Conservation (phyloP, 2,797 vertebrate genomes). For the Synaphobranchus kaupii region DNA sequence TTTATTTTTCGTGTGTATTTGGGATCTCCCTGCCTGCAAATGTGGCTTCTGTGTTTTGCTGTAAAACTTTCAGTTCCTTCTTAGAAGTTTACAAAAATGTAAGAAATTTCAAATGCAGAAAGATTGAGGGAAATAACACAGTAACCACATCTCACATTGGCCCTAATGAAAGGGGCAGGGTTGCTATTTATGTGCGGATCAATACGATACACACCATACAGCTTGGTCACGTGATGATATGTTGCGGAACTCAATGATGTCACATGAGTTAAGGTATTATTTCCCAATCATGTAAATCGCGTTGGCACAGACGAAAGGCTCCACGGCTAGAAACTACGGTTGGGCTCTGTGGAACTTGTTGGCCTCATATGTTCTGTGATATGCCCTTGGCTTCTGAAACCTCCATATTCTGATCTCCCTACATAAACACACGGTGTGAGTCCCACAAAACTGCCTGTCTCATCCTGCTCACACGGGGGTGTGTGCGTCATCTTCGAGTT, state of each 20-base stretch:
- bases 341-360: background rate
- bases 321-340: background rate
- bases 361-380: background rate
- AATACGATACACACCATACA: background rate
- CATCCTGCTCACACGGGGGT: too few species aligned
- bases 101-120: background rate
- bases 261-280: background rate
- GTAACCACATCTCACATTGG: background rate
- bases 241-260: background rate
- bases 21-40: background rate
- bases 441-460: too few species aligned
- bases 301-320: background rate
- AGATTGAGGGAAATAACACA: background rate
- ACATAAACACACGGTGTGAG: background rate
- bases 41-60: background rate
- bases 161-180: background rate
- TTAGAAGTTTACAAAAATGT: background rate
- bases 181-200: background rate
- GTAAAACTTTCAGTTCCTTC: background rate
- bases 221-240: background rate
- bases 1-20: background rate
- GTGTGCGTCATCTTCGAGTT: background rate
- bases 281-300: background rate
- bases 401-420: background rate
- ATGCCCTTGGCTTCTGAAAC: background rate